phyloP scores from a whole-genome alignment of 2,797 vertebrate genomes.

The Cebuella pygmaea region DNA sequence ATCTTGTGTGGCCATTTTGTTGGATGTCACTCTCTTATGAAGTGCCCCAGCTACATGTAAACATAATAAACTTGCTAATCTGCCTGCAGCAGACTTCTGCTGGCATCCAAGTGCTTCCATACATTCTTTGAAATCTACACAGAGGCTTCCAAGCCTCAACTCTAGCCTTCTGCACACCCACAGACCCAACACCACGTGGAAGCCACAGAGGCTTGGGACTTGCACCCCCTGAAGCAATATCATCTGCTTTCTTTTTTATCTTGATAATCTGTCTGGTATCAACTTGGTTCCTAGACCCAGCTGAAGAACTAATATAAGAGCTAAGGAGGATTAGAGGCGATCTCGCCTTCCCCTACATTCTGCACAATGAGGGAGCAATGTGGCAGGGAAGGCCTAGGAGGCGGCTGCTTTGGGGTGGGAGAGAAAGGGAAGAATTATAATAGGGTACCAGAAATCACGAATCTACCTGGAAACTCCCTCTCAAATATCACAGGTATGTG shows the following conservation, averaged over 20 bases:
- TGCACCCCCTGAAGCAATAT: too few relatives aligned
- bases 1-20: neutral
- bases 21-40: neutral
- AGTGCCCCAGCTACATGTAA: neutral
- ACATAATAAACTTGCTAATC: neutral
- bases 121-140: too few relatives aligned
- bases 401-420: neutral
- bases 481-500: neutral
- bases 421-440: neutral
- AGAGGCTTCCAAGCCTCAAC: too few relatives aligned
- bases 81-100: too few relatives aligned
- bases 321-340: neutral
- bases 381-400: neutral
- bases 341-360: neutral
- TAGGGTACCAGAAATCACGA: neutral
- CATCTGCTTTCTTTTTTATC: neutral
- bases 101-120: too few relatives aligned
- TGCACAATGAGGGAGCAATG: neutral
- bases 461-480: neutral
- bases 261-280: neutral
- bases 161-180: too few relatives aligned
- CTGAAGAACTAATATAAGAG: neutral
- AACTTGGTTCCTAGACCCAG: neutral
- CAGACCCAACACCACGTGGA: too few relatives aligned
- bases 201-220: too few relatives aligned